Evolutionary conservation across 2,888 invertebrate species (phyloP).

Genomic region (Dasypogon diadema): DNA sequence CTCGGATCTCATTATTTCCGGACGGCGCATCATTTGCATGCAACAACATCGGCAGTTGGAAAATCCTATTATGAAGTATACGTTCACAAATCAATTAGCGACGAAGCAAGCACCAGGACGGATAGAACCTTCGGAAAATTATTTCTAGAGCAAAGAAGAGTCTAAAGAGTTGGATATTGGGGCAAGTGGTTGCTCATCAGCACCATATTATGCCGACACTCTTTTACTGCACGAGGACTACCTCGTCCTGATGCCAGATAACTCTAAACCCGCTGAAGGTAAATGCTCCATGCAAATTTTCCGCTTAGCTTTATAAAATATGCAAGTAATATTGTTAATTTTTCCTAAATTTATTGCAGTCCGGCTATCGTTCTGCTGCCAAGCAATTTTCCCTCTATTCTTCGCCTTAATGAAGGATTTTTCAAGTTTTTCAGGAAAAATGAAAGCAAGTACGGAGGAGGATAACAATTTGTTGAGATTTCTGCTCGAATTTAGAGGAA

Average conservation of each 20-base stretch:
- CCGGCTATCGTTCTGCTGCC: neutral
- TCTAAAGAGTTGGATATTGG: neutral
- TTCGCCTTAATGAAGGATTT: no score
- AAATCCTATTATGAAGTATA: conserved; percentile 1
- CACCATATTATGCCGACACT: neutral
- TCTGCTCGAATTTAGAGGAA: no score
- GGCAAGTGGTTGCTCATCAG: neutral
- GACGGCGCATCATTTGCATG: conserved; percentile 23
- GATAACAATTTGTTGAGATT: no score
- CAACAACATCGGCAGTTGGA: conserved; percentile 12
- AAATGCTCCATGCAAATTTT: conserved; percentile 9
- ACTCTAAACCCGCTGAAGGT: neutral
- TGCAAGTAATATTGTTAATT: conserved; percentile 1
- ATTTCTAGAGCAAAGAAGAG: neutral
- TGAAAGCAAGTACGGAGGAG: no score
- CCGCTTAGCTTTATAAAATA: neutral
- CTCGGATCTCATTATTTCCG: conserved; percentile 33
- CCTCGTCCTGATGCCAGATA: neutral
- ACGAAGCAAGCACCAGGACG: neutral
- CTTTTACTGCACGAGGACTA: neutral
- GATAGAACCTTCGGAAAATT: conserved; percentile 3
- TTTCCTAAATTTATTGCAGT: neutral
- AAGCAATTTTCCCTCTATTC: neutral
- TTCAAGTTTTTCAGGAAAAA: no score
- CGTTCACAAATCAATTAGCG: conserved; percentile 9